phyloP scores from a whole-genome alignment of 2,113 vertebrate genomes.

The Lamprologus ornatipinnis region DNA sequence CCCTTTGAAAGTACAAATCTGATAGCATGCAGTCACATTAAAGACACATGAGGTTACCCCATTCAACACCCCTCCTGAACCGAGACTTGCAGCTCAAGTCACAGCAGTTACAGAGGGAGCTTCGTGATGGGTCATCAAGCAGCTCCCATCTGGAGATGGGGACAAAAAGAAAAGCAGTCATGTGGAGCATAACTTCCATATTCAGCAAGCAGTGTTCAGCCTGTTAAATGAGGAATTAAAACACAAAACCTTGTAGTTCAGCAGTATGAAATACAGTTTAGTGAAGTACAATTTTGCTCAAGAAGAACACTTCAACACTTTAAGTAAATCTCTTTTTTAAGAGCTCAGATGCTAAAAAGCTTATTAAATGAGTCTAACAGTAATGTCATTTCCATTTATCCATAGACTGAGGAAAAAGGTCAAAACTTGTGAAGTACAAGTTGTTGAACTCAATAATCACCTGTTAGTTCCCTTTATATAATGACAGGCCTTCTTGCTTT shows the following conservation, averaged over 20 bases:
- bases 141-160: slow-evolving; percentile 54
- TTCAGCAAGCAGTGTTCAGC: background rate
- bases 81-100: slow-evolving; percentile 39
- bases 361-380: background rate
- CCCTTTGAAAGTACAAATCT: background rate
- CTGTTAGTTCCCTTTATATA: slow-evolving; percentile 44
- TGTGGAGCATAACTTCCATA: background rate
- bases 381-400: background rate
- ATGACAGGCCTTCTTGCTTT: slow-evolving; percentile 71
- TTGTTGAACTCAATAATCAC: slow-evolving; percentile 35
- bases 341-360: background rate
- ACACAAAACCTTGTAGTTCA: background rate
- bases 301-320: background rate
- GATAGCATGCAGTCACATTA: background rate
- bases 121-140: slow-evolving; percentile 53
- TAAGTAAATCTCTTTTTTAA: background rate
- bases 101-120: slow-evolving; percentile 65
- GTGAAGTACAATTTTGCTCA: background rate
- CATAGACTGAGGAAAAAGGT: accelerated
- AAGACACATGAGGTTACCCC: slow-evolving; percentile 24
- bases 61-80: background rate
- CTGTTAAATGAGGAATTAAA: background rate
- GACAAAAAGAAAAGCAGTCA: background rate
- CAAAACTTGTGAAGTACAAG: accelerated
- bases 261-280: background rate